These are phyloP conservation scores for Benitochromis conjunctus DNA, from an alignment of 2,113 vertebrate genomes.

Conservation along the genomic window DNA sequence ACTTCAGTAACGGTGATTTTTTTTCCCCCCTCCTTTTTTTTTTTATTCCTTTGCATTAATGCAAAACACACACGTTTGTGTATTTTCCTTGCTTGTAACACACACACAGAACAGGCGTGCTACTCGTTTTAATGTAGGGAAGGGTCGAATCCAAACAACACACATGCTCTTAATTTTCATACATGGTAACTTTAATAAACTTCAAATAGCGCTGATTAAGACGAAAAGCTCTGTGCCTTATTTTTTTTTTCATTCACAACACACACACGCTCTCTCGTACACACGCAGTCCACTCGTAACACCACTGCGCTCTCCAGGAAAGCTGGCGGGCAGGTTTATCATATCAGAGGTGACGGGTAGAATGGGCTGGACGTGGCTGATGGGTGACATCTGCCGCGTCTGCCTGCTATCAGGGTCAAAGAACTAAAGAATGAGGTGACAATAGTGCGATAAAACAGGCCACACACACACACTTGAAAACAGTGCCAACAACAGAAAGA, in stretches of 20 bases:
- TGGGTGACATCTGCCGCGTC: slow-evolving; percentile 46
- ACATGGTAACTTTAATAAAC: neutral
- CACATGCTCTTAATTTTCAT: neutral
- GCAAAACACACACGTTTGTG: slow-evolving; percentile 24
- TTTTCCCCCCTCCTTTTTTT: neutral
- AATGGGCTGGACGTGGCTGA: slow-evolving; percentile 21
- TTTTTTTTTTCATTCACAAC: neutral
- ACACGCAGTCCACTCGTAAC: neutral
- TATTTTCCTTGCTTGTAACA: slow-evolving; percentile 11
- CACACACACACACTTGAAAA: neutral
- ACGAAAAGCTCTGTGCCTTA: neutral
- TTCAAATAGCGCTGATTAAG: neutral
- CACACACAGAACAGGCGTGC: slow-evolving; percentile 6
- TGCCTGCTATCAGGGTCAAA: slow-evolving; percentile 12
- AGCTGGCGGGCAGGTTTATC: slow-evolving; percentile 17
- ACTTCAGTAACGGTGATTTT: neutral
- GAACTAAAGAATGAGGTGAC: slow-evolving; percentile 35
- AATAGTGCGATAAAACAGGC: slow-evolving; percentile 30
- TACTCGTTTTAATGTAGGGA: neutral
- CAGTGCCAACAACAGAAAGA: neutral
- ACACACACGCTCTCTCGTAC: neutral
- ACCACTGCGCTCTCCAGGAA: neutral
- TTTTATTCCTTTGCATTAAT: slow-evolving; percentile 24
- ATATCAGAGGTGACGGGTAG: slow-evolving; percentile 1
- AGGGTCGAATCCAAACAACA: neutral